Percentiles rank a stretch among this genome's conserved stretches.
Evolutionary conservation across 2,888 invertebrate species (phyloP).

Genomic region (Chirona hameri): DNA sequence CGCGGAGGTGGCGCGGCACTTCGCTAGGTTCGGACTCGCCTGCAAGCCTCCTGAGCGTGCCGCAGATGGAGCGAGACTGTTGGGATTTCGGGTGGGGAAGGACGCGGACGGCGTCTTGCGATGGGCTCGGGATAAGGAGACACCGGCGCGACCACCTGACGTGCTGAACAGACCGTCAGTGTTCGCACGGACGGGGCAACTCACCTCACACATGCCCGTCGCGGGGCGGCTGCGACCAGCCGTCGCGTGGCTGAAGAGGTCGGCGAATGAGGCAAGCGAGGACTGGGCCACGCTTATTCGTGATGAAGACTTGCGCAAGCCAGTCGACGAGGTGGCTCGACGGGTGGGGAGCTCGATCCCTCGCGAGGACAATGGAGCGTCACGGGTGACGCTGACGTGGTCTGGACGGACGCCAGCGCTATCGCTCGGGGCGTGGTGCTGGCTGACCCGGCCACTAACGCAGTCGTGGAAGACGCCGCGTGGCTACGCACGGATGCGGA

Average conservation of each 20-base stretch:
- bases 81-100: background rate
- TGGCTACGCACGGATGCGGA: background rate
- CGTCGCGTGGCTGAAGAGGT: slow-evolving; percentile 26
- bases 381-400: background rate
- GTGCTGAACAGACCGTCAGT: slow-evolving; percentile 25
- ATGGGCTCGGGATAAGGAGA: background rate
- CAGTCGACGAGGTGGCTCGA: background rate
- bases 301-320: background rate
- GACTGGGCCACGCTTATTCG: background rate
- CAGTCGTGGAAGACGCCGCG: background rate
- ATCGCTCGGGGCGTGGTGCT: background rate
- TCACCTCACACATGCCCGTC: slow-evolving; percentile 25
- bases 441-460: background rate
- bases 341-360: slow-evolving; percentile 28
- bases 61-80: slow-evolving; percentile 27
- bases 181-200: background rate
- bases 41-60: slow-evolving; percentile 23
- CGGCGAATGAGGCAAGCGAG: background rate
- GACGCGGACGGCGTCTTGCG: background rate
- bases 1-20: slow-evolving; percentile 13
- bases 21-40: slow-evolving; percentile 10
- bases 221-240: slow-evolving; percentile 29
- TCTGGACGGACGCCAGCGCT: background rate
- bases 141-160: background rate
- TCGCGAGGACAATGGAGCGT: background rate